Evolutionary conservation across 2,797 vertebrate species (phyloP).

Genomic region (Sebastes hubbsi): DNA sequence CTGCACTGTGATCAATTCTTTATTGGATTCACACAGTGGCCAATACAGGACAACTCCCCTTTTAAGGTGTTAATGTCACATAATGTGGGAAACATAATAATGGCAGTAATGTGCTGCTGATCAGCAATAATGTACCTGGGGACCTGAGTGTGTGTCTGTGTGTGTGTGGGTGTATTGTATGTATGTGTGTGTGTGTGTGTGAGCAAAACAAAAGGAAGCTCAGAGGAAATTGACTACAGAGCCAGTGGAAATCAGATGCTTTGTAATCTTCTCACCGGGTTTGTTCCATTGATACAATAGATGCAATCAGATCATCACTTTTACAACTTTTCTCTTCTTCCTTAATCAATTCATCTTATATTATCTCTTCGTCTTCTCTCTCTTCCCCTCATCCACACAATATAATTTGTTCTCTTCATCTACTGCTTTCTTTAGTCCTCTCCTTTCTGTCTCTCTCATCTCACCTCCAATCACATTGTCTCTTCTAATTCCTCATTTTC

Average conservation of each 20-base stretch:
- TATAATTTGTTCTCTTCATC: slow-evolving; percentile 23
- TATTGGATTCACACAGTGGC: slow-evolving; percentile 42
- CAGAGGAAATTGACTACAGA: slow-evolving; percentile 43
- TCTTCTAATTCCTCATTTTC: background rate
- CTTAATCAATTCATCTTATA: slow-evolving; percentile 15
- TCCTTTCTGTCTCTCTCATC: background rate
- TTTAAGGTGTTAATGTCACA: slow-evolving; percentile 35
- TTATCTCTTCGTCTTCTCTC: background rate
- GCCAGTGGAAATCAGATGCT: slow-evolving; percentile 50
- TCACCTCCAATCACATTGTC: background rate
- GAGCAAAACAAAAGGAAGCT: slow-evolving; percentile 25
- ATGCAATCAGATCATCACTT: slow-evolving; percentile 36
- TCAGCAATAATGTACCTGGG: slow-evolving; percentile 24
- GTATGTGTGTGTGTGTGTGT: background rate
- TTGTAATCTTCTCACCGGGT: slow-evolving; percentile 34
- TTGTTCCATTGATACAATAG: slow-evolving; percentile 34
- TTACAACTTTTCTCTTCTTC: slow-evolving; percentile 8
- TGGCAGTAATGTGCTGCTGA: slow-evolving; percentile 41
- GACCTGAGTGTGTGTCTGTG: background rate
- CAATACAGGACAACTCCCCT: slow-evolving; percentile 16
- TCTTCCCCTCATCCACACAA: background rate
- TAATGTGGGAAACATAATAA: slow-evolving; percentile 36
- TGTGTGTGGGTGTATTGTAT: background rate
- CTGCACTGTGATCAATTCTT: slow-evolving; percentile 18
- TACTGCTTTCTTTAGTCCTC: background rate